Percentiles rank a stretch among this genome's conserved stretches.
Conservation (phyloP, 2,797 vertebrate species). For the Epinephelus awoara region DNA sequence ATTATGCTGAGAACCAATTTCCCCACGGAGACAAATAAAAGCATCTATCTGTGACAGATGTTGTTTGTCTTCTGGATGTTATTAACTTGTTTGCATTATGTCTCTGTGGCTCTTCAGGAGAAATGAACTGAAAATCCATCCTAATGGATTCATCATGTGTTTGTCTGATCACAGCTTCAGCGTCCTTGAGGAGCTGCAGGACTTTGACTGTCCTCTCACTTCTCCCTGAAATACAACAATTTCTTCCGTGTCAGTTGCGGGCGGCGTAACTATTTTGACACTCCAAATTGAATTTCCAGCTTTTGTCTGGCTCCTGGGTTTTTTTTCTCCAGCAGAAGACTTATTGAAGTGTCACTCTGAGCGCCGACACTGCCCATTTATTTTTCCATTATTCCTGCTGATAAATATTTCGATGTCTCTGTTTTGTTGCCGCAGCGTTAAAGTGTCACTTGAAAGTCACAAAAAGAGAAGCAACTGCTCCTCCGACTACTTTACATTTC, state of each 20-base stretch:
- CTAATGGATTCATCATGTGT: neutral
- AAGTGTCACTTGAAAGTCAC: constrained; percentile 51
- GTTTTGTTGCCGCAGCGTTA: constrained; percentile 1
- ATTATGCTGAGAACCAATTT: no score
- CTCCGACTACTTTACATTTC: neutral
- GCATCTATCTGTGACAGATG: no score
- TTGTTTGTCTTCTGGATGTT: neutral
- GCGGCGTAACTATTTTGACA: constrained; percentile 35
- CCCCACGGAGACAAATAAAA: no score
- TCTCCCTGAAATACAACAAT: constrained; percentile 25
- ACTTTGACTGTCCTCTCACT: constrained; percentile 1
- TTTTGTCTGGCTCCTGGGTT: constrained; percentile 32
- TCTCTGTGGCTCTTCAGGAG: neutral
- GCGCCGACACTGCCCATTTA: constrained; percentile 25
- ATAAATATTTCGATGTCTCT: constrained; percentile 58
- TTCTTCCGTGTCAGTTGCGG: constrained; percentile 22
- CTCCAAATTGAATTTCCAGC: constrained; percentile 58
- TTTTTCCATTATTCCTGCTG: constrained; percentile 54
- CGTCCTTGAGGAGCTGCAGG: constrained; percentile 34
- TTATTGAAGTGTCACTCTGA: constrained; percentile 54
- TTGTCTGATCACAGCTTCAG: neutral
- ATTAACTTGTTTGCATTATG: neutral
- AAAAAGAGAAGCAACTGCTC: neutral
- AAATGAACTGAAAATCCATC: neutral
- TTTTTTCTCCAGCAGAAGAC: constrained; percentile 28